Evolutionary conservation across 2,888 invertebrate species (phyloP).

Genomic region (Tachystola acroxantha): DNA sequence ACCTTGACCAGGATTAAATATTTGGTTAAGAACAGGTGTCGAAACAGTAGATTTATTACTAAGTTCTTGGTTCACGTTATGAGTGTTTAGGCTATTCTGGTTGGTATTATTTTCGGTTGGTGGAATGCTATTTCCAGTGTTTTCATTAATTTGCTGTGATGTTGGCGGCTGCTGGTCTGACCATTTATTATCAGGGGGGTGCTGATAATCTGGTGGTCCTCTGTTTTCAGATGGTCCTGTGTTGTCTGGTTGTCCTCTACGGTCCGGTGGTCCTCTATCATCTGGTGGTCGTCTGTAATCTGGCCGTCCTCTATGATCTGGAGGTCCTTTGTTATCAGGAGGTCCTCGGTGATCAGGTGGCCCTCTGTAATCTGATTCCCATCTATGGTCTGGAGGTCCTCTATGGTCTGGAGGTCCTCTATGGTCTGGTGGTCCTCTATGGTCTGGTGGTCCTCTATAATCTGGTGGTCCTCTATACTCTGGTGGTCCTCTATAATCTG

Average conservation of each 20-base stretch:
- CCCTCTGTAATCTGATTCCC: slow-evolving; percentile 8
- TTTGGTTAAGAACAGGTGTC: neutral
- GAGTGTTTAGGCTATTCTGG: neutral
- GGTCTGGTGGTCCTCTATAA: slow-evolving; percentile 1
- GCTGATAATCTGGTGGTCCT: slow-evolving; percentile 8
- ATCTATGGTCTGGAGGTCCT: slow-evolving; percentile 8
- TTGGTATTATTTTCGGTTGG: neutral
- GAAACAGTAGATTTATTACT: neutral
- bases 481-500: slow-evolving; percentile 11
- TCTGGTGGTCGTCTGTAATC: slow-evolving; percentile 1
- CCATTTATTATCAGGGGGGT: neutral
- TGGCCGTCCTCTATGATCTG: slow-evolving; percentile 4
- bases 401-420: slow-evolving; percentile 4
- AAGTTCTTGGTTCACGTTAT: neutral
- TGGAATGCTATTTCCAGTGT: neutral
- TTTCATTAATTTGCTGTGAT: neutral
- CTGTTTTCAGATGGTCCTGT: slow-evolving; percentile 5
- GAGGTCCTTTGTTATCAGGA: slow-evolving; percentile 2
- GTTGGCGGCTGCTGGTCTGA: neutral
- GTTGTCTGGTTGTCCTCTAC: slow-evolving; percentile 1
- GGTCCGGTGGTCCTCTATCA: neutral
- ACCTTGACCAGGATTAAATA: slow-evolving; percentile 3
- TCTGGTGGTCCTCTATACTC: slow-evolving; percentile 10
- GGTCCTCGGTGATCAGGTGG: slow-evolving; percentile 1
- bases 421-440: slow-evolving; percentile 1